Conservation (phyloP, 2,113 vertebrate species). For the Sporophila hypoxantha region DNA sequence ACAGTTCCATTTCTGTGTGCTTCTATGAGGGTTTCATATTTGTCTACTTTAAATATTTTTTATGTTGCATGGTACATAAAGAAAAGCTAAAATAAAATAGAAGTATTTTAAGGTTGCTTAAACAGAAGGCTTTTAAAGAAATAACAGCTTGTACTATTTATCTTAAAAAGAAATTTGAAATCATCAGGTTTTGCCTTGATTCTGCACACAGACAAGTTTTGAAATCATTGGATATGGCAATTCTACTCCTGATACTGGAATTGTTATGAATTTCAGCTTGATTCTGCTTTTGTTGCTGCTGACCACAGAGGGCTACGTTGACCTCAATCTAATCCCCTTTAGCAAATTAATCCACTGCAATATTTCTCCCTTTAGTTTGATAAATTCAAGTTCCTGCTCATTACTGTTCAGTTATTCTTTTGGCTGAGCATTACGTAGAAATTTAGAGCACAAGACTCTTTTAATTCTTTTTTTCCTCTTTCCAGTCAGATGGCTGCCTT, state of each 20-base stretch:
- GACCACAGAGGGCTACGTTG: background rate
- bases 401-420: slow-evolving; percentile 5
- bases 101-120: background rate
- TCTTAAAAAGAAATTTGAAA: background rate
- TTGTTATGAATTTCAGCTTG: background rate
- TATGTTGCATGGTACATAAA: background rate
- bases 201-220: background rate
- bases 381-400: background rate
- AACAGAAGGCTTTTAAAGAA: background rate
- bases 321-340: slow-evolving; percentile 13
- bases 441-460: background rate
- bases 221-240: background rate
- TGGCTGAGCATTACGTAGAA: slow-evolving; percentile 10
- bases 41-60: background rate
- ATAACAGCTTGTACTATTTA: background rate
- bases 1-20: background rate
- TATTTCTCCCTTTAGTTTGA: background rate
- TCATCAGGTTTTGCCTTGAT: background rate
- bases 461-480: background rate
- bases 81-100: background rate
- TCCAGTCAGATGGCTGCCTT: slow-evolving; percentile 14
- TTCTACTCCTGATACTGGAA: background rate
- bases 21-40: background rate
- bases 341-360: slow-evolving; percentile 2
- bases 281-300: slow-evolving; percentile 19